Conservation (phyloP, 92 coral and sea anemone species). For the Paramuricea clavata region DNA sequence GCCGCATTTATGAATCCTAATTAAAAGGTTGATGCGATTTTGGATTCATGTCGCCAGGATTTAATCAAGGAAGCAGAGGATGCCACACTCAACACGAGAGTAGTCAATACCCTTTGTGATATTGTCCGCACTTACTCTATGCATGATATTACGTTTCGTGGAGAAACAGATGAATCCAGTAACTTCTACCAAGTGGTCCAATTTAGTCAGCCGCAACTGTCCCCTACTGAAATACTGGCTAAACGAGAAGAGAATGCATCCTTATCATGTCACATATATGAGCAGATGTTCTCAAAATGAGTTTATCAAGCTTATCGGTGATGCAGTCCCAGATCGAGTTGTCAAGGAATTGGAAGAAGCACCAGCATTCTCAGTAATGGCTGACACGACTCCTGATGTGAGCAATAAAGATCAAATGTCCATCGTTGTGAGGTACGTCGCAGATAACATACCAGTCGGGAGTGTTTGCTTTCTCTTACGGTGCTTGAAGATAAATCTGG, state of each 20-base stretch:
- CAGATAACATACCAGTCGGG: constrained; percentile 22
- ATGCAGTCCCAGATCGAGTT: constrained; percentile 22
- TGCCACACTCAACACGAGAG: constrained; percentile 15
- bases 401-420: constrained; percentile 43
- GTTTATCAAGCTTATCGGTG: constrained; percentile 29
- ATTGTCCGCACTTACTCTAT: constrained; percentile 6
- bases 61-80: constrained; percentile 17
- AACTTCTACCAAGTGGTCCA: constrained; percentile 18
- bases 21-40: constrained; percentile 23
- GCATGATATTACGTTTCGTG: constrained; percentile 23
- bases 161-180: constrained; percentile 30
- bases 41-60: constrained; percentile 7
- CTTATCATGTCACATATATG: constrained; percentile 23
- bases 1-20: constrained; percentile 34
- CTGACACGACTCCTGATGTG: constrained; percentile 42
- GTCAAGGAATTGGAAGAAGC: constrained; percentile 24
- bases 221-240: constrained; percentile 14
- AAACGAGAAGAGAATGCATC: constrained; percentile 35
- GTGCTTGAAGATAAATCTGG: constrained; percentile 21
- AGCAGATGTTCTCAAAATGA: constrained; percentile 27
- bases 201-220: constrained; percentile 25
- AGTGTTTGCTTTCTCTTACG: constrained; percentile 27
- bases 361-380: constrained; percentile 37
- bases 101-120: constrained; percentile 17
- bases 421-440: constrained; percentile 34